phyloP scores from a whole-genome alignment of 2,888 invertebrate genomes.

The Cantharis rufa region DNA sequence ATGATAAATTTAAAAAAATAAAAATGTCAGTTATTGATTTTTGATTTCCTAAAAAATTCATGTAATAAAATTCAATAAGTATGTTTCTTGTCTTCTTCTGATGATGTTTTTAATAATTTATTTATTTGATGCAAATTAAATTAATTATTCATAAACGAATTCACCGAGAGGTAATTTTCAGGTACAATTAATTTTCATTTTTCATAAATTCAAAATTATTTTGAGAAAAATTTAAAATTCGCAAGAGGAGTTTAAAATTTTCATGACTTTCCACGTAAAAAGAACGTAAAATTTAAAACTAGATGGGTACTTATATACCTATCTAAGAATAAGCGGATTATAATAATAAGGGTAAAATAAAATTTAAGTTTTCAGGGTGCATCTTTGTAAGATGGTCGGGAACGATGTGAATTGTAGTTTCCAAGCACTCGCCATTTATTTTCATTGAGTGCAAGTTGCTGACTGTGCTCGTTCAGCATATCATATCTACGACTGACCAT shows the following conservation, averaged over 20 bases:
- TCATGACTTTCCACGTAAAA: neutral
- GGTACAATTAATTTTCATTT: too few species aligned
- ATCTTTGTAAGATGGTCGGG: slow-evolving; percentile 9
- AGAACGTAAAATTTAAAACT: neutral
- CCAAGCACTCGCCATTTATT: slow-evolving; percentile 24
- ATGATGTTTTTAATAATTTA: too few species aligned
- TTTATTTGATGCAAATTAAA: too few species aligned
- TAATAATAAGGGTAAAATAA: slow-evolving; percentile 6
- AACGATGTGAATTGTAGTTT: slow-evolving; percentile 24
- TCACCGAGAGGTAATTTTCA: too few species aligned
- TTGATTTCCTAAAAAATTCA: neutral
- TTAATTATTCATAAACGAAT: too few species aligned
- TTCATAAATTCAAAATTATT: too few species aligned
- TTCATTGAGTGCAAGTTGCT: slow-evolving; percentile 29
- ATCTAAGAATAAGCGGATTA: neutral
- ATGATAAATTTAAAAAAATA: too few species aligned
- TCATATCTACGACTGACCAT: slow-evolving; percentile 25
- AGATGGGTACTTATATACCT: neutral
- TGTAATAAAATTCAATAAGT: too few species aligned
- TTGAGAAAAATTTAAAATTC: neutral
- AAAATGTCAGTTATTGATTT: neutral
- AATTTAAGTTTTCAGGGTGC: slow-evolving; percentile 15
- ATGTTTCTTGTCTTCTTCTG: too few species aligned
- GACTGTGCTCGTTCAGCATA: slow-evolving; percentile 21
- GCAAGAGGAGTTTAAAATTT: neutral